These are phyloP conservation scores for Lepidurus arcticus DNA, from an alignment of 1,140 invertebrate genomes.

Conservation along the genomic window DNA sequence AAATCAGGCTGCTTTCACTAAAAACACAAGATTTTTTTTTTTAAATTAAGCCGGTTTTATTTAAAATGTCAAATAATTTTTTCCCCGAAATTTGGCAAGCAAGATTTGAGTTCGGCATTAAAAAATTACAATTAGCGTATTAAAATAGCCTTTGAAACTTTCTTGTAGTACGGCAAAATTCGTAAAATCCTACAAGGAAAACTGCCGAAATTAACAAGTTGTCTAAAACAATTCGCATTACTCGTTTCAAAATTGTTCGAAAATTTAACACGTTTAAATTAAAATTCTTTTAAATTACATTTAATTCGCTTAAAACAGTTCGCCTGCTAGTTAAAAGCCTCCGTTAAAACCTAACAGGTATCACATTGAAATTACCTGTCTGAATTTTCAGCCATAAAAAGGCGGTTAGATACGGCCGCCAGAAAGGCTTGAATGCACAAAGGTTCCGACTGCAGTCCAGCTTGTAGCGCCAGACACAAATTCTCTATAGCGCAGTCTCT, in stretches of 20 bases:
- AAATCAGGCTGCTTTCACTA: slow-evolving; percentile 81
- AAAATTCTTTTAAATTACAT: no score
- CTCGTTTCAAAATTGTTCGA: no score
- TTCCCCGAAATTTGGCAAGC: not conserved
- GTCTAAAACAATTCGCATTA: no score
- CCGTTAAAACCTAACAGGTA: not conserved
- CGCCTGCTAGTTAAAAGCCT: no score
- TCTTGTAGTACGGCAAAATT: no score
- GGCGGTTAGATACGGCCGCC: slow-evolving; percentile 85
- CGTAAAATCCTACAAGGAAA: no score
- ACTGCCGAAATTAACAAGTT: no score
- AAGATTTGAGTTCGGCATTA: no score
- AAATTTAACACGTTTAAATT: no score
- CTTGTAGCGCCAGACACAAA: slow-evolving; percentile 84
- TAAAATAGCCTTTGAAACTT: no score
- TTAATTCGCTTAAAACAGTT: no score
- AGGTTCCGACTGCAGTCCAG: slow-evolving; percentile 76
- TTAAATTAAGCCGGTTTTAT: not conserved
- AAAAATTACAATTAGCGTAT: no score
- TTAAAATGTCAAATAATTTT: not conserved
- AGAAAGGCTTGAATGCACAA: slow-evolving; percentile 90
- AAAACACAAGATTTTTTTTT: slow-evolving; percentile 38
- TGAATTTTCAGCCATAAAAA: slow-evolving; percentile 61
- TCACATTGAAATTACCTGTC: slow-evolving; percentile 52
- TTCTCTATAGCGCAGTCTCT: slow-evolving; percentile 93